Conservation (phyloP, 2,797 vertebrate genomes). For the Hemibagrus guttatus region DNA sequence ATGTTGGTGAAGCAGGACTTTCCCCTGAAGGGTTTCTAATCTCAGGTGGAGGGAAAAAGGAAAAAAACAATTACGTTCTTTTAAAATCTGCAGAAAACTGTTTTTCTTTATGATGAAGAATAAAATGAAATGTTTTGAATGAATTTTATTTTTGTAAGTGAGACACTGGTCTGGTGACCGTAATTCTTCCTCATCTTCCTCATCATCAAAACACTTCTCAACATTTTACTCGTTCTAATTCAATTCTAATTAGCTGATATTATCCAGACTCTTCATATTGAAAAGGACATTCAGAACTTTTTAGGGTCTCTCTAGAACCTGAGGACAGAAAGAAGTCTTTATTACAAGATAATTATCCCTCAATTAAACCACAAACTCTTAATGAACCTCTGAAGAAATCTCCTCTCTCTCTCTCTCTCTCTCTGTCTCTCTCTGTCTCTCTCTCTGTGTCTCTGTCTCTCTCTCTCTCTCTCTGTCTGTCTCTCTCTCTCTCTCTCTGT, state of each 20-base stretch:
- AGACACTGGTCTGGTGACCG: not conserved
- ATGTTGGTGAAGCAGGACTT: constrained; percentile 30
- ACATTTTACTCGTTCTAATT: not conserved
- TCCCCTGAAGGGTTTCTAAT: constrained; percentile 23
- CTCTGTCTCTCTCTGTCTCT: not conserved
- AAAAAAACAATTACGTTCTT: constrained; percentile 19
- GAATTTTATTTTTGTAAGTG: not conserved
- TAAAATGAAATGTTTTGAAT: not conserved
- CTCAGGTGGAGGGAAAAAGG: not conserved
- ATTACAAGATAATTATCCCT: too few species aligned
- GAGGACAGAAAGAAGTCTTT: not conserved
- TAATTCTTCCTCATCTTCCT: not conserved
- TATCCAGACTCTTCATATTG: not conserved
- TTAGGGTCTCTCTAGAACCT: not conserved
- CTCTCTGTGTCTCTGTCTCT: not conserved
- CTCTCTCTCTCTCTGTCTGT: not conserved
- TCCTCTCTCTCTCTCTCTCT: not conserved
- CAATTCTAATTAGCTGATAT: not conserved
- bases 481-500: not conserved
- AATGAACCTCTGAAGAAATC: not conserved
- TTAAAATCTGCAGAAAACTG: not conserved
- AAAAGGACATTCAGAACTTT: not conserved
- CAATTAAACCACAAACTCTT: not conserved
- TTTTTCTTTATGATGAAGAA: not conserved
- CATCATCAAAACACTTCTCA: not conserved